A percentile compares a stretch with the other conserved stretches of the same genome.
Evolutionary conservation across 2,888 invertebrate genomes (phyloP).

Genomic region (Spicauda simplicius): DNA sequence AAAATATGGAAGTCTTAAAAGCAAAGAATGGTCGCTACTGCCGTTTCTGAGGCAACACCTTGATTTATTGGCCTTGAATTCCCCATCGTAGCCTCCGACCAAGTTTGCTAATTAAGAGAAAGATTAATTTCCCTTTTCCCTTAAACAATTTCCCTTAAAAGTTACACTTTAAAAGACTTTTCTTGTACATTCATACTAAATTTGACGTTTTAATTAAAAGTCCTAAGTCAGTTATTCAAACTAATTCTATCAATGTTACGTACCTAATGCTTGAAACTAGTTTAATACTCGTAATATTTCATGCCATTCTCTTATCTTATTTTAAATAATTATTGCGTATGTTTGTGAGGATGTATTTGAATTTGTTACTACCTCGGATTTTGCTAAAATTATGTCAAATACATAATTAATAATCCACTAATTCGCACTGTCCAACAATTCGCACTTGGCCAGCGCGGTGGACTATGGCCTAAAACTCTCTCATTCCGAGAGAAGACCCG

Average conservation of each 20-base stretch:
- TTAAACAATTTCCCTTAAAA: conserved; percentile 77
- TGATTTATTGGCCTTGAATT: conserved; percentile 80
- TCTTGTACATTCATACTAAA: conserved; percentile 22
- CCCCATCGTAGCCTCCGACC: conserved; percentile 64
- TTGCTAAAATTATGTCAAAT: too few relatives aligned
- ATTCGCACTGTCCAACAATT: too few relatives aligned
- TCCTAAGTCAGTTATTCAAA: background rate
- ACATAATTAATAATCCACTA: too few relatives aligned
- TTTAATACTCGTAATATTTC: too few relatives aligned
- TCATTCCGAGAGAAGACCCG: too few relatives aligned
- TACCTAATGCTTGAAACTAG: too few relatives aligned
- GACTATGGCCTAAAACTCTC: too few relatives aligned
- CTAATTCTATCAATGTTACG: background rate
- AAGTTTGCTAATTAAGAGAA: conserved; percentile 83
- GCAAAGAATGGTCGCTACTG: conserved; percentile 59
- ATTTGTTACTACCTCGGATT: too few relatives aligned
- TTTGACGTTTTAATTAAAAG: conserved; percentile 28
- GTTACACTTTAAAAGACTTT: conserved; percentile 50
- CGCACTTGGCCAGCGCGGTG: too few relatives aligned
- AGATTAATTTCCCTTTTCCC: conserved; percentile 80
- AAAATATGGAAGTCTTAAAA: conserved; percentile 64
- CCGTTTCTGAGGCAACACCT: conserved; percentile 69
- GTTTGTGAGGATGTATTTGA: too few relatives aligned
- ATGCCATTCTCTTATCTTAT: too few relatives aligned
- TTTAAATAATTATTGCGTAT: too few relatives aligned